Percentiles rank a stretch among this genome's conserved stretches.
Evolutionary conservation across 1,140 invertebrate species (phyloP).

Genomic region (Euglossa dilemma): DNA sequence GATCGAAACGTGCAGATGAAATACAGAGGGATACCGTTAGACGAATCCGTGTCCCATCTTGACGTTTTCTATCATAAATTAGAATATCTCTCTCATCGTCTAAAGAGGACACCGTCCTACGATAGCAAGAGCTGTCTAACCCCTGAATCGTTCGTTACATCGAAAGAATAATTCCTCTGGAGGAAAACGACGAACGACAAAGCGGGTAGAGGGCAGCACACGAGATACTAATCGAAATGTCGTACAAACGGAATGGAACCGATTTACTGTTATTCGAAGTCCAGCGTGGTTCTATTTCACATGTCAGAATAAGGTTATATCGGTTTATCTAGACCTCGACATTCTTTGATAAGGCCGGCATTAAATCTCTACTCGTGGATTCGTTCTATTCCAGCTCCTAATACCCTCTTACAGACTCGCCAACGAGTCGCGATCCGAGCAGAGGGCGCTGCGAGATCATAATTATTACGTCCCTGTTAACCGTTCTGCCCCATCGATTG

Average conservation of each 20-base stretch:
- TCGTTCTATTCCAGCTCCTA: slow-evolving; percentile 62
- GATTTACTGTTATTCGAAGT: slow-evolving; percentile 66
- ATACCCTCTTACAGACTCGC: slow-evolving; percentile 70
- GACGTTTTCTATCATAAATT: slow-evolving; percentile 33
- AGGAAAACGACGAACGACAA: slow-evolving; percentile 24
- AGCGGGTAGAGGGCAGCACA: slow-evolving; percentile 22
- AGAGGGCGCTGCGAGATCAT: slow-evolving; percentile 73
- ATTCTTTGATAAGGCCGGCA: slow-evolving; percentile 67
- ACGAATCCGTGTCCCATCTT: slow-evolving; percentile 13
- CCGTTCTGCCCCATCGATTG: slow-evolving; percentile 68
- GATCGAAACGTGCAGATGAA: slow-evolving; percentile 12
- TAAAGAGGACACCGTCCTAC: slow-evolving; percentile 4
- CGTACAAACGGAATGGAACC: slow-evolving; percentile 64
- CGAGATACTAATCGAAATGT: slow-evolving; percentile 64
- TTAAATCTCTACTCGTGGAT: slow-evolving; percentile 65
- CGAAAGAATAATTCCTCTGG: slow-evolving; percentile 19
- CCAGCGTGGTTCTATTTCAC: slow-evolving; percentile 56
- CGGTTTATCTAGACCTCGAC: slow-evolving; percentile 64
- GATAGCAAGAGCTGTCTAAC: neutral
- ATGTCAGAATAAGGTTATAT: slow-evolving; percentile 59
- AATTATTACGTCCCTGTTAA: slow-evolving; percentile 80
- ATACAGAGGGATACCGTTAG: slow-evolving; percentile 5
- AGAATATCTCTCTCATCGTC: neutral
- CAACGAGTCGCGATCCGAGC: slow-evolving; percentile 61
- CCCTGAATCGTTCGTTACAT: neutral